A percentile compares a stretch with the other conserved stretches of the same genome.
phyloP scores from a whole-genome alignment of 2,113 vertebrate genomes.

The Ancistrus triradiatus region DNA sequence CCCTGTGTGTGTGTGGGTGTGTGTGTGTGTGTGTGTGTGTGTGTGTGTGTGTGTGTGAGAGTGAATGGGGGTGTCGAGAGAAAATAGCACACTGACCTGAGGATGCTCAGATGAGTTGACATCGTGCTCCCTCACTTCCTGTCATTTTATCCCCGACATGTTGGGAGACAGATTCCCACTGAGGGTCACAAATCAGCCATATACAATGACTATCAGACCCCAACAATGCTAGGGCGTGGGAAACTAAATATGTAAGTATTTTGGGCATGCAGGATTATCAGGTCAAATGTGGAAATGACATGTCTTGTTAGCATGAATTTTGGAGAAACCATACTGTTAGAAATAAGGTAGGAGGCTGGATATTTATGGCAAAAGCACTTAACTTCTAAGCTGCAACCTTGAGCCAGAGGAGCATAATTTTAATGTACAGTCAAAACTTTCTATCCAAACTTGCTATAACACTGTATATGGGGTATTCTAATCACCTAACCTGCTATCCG shows the following conservation, averaged over 20 bases:
- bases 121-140: conserved; percentile 62
- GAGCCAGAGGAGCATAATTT: no score
- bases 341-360: no score
- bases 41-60: no score
- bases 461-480: no score
- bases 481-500: no score
- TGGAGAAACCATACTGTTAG: no score
- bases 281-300: neutral
- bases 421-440: no score
- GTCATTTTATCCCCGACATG: conserved; percentile 21
- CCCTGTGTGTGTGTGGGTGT: neutral
- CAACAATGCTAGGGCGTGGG: conserved; percentile 34
- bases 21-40: no score
- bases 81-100: conserved; percentile 73
- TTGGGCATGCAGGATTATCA: neutral
- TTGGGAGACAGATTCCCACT: conserved; percentile 52
- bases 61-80: no score
- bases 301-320: neutral
- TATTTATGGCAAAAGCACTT: no score
- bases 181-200: conserved; percentile 52
- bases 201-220: conserved; percentile 34
- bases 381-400: no score
- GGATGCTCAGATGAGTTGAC: conserved; percentile 57
- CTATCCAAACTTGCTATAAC: no score
- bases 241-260: conserved; percentile 29